Base-by-base conservation (phyloP, 2,797 vertebrate species). In the Macropus fuliginosus region DNA sequence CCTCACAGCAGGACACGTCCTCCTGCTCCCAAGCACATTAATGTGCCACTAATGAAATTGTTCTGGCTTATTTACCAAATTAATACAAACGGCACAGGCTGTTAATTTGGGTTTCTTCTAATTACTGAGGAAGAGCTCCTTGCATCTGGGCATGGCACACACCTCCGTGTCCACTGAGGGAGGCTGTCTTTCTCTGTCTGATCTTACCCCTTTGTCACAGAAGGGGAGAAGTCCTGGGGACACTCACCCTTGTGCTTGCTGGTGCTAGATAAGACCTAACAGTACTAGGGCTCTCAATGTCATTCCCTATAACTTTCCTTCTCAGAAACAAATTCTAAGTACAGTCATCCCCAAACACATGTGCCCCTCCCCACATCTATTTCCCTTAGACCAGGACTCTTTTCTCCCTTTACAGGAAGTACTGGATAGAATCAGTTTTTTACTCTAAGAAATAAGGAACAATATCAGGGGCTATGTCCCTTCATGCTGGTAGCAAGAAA, bases 51-150 rank as follows among this genome's bases (percentile, higher is more conserved):
- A 98, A 98, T 98, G 96, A 97, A 98, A 98, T 96, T 98, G 98
- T 98, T 98, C 98, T 98, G 98, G 97, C 95, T 98, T 98, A 98
- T 98, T 98, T 98, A 97, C 98, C 97, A 98, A 97, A 98, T 98
- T 97, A 98, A 98, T 98, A 98, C 96, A 98, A 98, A 98, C 0
- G 50, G 97, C 97, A 96, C 97, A 98, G 97, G 94, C 97, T 98
- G 97, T 98, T 98, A 97, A 98, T 98, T 54, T 98, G 97, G 97
- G 93, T 94, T 94, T 97, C 95, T 97, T 94, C 95, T 98, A 98
- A 98, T 98, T 97, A 97, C 95, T 66, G 95, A 97, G 96, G 97
- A 97, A 97, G 97, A 92, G 97, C 92, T 97, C 95, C 95, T 57
- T 34, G 16, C 89, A 94, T 91, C 93, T 90, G 95, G 95, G 97